Evolutionary conservation across 2,113 vertebrate genomes (phyloP), one percentile per base, ranked within the genome.

Genomic region (Cyanoramphus novaezelandiae): DNA sequence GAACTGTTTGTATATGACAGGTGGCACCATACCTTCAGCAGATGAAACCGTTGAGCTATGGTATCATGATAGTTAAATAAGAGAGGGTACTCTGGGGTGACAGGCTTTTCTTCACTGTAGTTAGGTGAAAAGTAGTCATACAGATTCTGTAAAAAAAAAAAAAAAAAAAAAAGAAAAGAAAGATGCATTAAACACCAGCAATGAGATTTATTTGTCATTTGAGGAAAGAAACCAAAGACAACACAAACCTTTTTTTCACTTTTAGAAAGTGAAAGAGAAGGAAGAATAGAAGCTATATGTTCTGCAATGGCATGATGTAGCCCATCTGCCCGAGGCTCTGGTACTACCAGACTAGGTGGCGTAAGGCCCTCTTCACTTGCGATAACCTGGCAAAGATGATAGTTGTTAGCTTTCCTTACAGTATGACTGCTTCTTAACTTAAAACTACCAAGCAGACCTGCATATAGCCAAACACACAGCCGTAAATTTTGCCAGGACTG

Each of bases 31-130:
- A 98, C 98, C 98, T 98, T 96, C 35, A 98, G 68, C 17, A 96
- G 80, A 25, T 97, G 97, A 19, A 98, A 94, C 31, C 98, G 97
- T 53, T 97, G 97, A 20, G 98, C 94, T 17, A 97, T 95, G 25
- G 95, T 92, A 82, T 99, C 98, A 1, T 99, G 98, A 85, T 98
- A 98, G 92, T 98, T 98, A 94, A 99, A 70, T 8, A 99, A 90
- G 49, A 98, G 72, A 35, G 98, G 98, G 8, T 97, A 95, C 31
- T 84, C 91, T 13, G 80, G 88, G 9, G 37, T 50, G 5, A 49
- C 63, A 57, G 50, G 65, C 67, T 95, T 93, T 68, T 91, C 72
- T 9, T 67, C 79, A 64, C 76, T 28, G 13, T 94, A 83, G 69
- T 95, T 88, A 60, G 69, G 18, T 92, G 96, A 97, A 91, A 98